Evolutionary conservation across 1,140 invertebrate species (phyloP).

Genomic region (Druon quercuslanigerum): DNA sequence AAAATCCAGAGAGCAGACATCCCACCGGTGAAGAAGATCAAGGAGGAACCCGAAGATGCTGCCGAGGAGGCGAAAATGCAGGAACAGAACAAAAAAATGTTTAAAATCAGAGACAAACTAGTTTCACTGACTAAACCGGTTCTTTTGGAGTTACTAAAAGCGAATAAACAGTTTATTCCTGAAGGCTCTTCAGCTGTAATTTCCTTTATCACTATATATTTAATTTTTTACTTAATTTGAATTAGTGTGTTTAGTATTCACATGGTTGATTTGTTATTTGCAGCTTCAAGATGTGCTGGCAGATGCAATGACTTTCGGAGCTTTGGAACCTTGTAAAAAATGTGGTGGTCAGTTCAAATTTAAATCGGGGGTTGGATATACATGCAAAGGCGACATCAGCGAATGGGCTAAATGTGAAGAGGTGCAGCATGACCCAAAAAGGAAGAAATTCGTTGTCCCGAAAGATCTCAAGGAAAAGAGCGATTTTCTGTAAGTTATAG

Average conservation of each 20-base stretch:
- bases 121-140: constrained; percentile 74
- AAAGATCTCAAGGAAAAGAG: constrained; percentile 78
- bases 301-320: constrained; percentile 93
- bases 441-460: constrained; percentile 86
- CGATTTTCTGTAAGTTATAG: constrained; percentile 77
- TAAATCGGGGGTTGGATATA: constrained; percentile 84
- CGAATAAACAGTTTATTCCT: constrained; percentile 84
- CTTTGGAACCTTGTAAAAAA: constrained; percentile 84
- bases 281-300: constrained; percentile 86
- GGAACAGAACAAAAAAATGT: constrained; percentile 88
- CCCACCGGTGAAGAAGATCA: constrained; percentile 81
- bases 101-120: constrained; percentile 80
- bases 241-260: constrained; percentile 31
- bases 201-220: constrained; percentile 36
- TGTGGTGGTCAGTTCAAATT: constrained; percentile 86
- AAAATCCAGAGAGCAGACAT: constrained; percentile 80
- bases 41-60: constrained; percentile 78
- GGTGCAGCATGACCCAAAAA: constrained; percentile 83
- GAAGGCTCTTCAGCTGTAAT: constrained; percentile 79
- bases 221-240: constrained; percentile 33
- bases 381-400: constrained; percentile 87
- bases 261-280: constrained; percentile 50
- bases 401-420: constrained; percentile 95
- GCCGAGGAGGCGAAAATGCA: constrained; percentile 79
- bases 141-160: constrained; percentile 80